Conservation (phyloP, 2,797 vertebrate species). For the Sarcophilus harrisii region DNA sequence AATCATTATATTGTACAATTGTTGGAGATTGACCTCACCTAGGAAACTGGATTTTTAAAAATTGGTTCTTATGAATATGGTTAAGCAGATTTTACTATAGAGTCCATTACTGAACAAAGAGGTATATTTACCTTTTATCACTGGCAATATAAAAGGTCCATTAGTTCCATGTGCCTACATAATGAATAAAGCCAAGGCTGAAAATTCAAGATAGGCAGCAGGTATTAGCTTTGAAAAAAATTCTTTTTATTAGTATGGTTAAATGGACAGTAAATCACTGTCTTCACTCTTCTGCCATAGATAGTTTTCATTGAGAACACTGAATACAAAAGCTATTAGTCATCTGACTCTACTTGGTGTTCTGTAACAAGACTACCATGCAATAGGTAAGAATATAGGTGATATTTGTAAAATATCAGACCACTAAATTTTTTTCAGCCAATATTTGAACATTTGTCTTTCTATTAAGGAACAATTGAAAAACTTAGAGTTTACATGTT, state of each 20-base stretch:
- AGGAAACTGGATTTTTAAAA: conserved; percentile 58
- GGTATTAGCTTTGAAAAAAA: not conserved
- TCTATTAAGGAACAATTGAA: rapidly evolving
- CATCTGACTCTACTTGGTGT: not conserved
- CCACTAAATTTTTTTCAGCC: no score
- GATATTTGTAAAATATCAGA: not conserved
- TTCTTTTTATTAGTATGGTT: conserved; percentile 47
- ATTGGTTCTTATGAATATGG: conserved; percentile 37
- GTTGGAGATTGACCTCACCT: conserved; percentile 34
- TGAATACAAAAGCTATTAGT: not conserved
- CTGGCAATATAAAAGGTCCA: conserved; percentile 50
- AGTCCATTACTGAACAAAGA: conserved; percentile 23
- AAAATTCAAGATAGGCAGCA: not conserved
- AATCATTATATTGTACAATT: conserved; percentile 33
- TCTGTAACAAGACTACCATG: not conserved
- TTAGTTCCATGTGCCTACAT: conserved; percentile 37
- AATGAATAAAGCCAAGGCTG: not conserved
- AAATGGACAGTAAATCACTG: conserved; percentile 36
- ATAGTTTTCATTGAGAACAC: conserved; percentile 18
- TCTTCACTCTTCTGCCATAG: not conserved
- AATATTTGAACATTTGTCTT: not conserved
- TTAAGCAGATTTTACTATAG: not conserved
- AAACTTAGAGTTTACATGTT: no score
- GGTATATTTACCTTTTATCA: conserved; percentile 29
- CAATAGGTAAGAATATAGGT: not conserved